Evolutionary conservation across 2,888 invertebrate genomes (phyloP).

Genomic region (Stenichneumon culpator): DNA sequence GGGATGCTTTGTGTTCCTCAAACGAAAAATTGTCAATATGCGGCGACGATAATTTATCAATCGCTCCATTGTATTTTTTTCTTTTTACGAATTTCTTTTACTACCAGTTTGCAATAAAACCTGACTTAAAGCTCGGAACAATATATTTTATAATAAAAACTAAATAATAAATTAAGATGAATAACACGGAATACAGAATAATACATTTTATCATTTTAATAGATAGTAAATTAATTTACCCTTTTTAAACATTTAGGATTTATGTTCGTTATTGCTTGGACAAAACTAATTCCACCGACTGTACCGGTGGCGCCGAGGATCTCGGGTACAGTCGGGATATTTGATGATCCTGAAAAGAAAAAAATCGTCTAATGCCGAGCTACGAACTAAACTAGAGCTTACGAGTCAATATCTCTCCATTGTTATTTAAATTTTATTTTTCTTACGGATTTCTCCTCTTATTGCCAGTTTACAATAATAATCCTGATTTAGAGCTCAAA

Average conservation of each 20-base stretch:
- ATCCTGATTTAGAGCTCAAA: no score
- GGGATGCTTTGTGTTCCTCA: neutral
- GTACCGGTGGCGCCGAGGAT: constrained; percentile 65
- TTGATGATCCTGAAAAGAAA: neutral
- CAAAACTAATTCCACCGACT: constrained; percentile 69
- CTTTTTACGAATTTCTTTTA: neutral
- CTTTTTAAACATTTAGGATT: neutral
- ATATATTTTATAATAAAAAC: neutral
- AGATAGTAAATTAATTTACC: neutral
- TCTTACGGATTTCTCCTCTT: neutral
- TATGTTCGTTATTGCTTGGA: constrained; percentile 36
- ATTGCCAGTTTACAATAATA: neutral
- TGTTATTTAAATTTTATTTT: no score
- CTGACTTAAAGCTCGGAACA: neutral
- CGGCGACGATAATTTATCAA: no score
- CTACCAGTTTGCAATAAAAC: neutral
- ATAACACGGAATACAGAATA: no score
- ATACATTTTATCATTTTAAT: neutral
- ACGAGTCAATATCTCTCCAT: neutral
- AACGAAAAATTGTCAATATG: neutral
- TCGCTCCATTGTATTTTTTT: neutral
- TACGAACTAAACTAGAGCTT: neutral
- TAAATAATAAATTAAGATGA: neutral
- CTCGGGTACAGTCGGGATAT: neutral
- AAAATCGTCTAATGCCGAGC: neutral